Evolutionary conservation across 2,888 invertebrate genomes (phyloP).

Genomic region (Teleiodes luculella): DNA sequence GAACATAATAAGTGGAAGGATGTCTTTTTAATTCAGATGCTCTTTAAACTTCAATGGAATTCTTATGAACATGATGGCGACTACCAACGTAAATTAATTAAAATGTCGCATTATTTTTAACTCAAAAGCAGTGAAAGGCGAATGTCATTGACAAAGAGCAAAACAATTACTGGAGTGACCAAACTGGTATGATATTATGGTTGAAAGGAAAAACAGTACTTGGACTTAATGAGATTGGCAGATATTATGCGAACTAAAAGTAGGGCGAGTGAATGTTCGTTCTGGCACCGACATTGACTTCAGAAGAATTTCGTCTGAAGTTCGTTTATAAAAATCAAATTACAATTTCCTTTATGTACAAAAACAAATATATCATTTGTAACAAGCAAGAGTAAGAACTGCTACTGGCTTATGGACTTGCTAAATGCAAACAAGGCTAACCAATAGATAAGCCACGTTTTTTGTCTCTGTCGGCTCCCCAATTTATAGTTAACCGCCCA

Average conservation of each 20-base stretch:
- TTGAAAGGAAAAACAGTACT: neutral
- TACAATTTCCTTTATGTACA: neutral
- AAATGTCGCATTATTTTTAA: constrained; percentile 1
- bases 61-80: too few relatives aligned
- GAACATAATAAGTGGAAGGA: too few relatives aligned
- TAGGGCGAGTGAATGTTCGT: neutral
- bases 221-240: neutral
- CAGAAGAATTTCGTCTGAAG: neutral
- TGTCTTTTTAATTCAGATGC: too few relatives aligned
- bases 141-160: constrained; percentile 4
- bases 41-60: too few relatives aligned
- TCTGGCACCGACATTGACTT: neutral
- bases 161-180: neutral
- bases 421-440: neutral
- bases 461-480: constrained; percentile 69
- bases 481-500: constrained; percentile 73
- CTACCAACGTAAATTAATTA: neutral
- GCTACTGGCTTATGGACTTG: neutral
- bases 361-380: neutral
- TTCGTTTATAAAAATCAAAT: neutral
- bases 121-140: constrained; percentile 8
- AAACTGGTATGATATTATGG: neutral
- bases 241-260: neutral
- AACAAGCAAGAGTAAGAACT: neutral
- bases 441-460: constrained; percentile 44